A percentile compares a stretch with the other conserved stretches of the same genome.
Evolutionary conservation across 2,888 invertebrate genomes (phyloP).

Genomic region (Eurytoma californica): DNA sequence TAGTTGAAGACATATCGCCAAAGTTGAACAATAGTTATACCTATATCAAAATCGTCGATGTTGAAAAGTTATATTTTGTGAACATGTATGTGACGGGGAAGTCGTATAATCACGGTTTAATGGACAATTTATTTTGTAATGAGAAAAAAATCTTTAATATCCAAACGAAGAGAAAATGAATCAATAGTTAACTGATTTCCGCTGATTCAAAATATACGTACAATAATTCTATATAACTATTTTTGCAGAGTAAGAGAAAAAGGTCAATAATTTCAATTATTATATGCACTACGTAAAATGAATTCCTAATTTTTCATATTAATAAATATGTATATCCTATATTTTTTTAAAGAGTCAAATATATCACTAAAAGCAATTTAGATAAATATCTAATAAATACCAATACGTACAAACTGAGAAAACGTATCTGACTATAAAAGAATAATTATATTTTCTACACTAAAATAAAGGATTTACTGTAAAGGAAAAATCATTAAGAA

Average conservation of each 20-base stretch:
- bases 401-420: constrained; percentile 42
- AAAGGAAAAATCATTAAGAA: constrained; percentile 1
- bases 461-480: background rate
- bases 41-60: background rate
- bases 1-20: constrained; percentile 11
- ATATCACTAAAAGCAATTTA: background rate
- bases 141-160: no score
- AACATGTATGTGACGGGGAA: no score
- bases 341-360: no score
- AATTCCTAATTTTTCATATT: constrained; percentile 30
- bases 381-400: no score
- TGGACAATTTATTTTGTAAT: no score
- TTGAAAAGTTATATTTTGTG: no score
- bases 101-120: no score
- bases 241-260: background rate
- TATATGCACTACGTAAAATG: background rate
- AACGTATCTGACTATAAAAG: constrained; percentile 37
- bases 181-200: no score
- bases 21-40: background rate
- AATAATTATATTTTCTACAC: constrained; percentile 37
- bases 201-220: no score
- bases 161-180: no score
- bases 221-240: no score
- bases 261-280: constrained; percentile 11
- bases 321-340: no score